Percentiles rank a stretch among this genome's conserved stretches.
Conservation (phyloP, 2,113 vertebrate genomes). For the Sialia sialis region DNA sequence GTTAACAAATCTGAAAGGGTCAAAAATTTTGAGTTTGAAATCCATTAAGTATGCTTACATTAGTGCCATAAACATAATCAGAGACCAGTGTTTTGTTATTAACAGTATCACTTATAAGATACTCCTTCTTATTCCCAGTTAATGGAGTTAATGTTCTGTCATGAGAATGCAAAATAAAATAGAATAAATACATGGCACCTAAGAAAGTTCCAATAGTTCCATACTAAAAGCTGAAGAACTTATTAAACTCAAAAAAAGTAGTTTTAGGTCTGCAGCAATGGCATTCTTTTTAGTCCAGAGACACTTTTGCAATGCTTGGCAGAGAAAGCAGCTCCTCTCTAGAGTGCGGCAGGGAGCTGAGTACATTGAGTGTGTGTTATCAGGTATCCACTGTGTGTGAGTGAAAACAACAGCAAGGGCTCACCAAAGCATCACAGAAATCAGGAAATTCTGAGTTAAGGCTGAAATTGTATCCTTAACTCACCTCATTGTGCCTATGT, state of each 20-base stretch:
- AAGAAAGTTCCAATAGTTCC: background rate
- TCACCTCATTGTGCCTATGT: slow-evolving; percentile 66
- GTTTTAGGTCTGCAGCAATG: background rate
- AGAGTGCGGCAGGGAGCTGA: background rate
- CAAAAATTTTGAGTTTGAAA: background rate
- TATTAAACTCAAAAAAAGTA: background rate
- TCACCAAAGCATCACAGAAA: slow-evolving; percentile 11
- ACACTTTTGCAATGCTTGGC: background rate
- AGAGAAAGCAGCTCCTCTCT: background rate
- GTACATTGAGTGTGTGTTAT: background rate
- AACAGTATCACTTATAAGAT: background rate
- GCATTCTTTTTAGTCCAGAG: background rate
- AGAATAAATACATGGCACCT: background rate
- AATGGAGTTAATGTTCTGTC: background rate
- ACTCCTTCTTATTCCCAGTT: background rate
- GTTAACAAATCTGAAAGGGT: background rate
- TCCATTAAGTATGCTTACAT: background rate
- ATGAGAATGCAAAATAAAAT: background rate
- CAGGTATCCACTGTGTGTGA: background rate
- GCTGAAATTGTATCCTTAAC: slow-evolving; percentile 57
- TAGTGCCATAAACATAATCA: background rate
- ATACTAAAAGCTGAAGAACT: background rate
- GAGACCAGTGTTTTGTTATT: background rate
- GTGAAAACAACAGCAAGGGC: background rate
- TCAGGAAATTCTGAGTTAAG: slow-evolving; percentile 60